Percentiles rank a stretch among this genome's conserved stretches.
These are phyloP conservation scores for Typhlomys cinereus DNA, from an alignment of 2,113 vertebrate species.

Conservation along the genomic window DNA sequence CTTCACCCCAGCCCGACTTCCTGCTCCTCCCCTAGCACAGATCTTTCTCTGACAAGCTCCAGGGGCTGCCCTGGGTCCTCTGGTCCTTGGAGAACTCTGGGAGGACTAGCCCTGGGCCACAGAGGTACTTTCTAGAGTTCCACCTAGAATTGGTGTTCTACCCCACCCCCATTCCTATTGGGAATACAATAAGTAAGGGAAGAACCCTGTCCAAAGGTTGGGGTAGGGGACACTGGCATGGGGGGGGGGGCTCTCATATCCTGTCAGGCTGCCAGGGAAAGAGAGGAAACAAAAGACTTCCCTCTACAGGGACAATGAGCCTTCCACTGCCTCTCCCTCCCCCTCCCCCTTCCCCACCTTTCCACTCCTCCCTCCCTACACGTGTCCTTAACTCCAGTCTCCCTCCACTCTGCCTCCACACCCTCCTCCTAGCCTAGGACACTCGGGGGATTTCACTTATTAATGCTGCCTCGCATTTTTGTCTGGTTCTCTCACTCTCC, in stretches of 20 bases:
- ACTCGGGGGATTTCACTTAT: no score
- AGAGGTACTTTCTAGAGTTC: neutral
- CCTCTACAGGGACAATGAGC: slow-evolving; percentile 71
- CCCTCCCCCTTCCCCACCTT: neutral
- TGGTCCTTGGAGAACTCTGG: neutral
- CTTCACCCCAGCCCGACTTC: slow-evolving; percentile 74
- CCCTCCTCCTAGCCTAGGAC: neutral
- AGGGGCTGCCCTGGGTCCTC: slow-evolving; percentile 44
- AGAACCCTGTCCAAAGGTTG: slow-evolving; percentile 65
- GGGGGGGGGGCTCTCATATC: slow-evolving; percentile 82
- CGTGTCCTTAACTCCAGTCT: neutral
- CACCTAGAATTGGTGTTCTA: neutral
- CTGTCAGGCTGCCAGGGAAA: slow-evolving; percentile 79
- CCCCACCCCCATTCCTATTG: slow-evolving; percentile 16
- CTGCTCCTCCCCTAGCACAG: slow-evolving; percentile 67
- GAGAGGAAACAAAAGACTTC: slow-evolving; percentile 79
- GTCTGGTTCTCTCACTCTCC: neutral
- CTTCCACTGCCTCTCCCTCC: slow-evolving; percentile 21
- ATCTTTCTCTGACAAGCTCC: slow-evolving; percentile 58
- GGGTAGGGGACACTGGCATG: slow-evolving; percentile 74
- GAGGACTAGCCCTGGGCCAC: neutral
- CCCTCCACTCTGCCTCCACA: neutral
- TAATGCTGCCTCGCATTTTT: neutral
- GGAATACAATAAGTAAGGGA: slow-evolving; percentile 62
- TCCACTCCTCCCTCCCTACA: neutral